phyloP scores from a whole-genome alignment of 1,140 invertebrate species.

The Sitobion miscanthi region DNA sequence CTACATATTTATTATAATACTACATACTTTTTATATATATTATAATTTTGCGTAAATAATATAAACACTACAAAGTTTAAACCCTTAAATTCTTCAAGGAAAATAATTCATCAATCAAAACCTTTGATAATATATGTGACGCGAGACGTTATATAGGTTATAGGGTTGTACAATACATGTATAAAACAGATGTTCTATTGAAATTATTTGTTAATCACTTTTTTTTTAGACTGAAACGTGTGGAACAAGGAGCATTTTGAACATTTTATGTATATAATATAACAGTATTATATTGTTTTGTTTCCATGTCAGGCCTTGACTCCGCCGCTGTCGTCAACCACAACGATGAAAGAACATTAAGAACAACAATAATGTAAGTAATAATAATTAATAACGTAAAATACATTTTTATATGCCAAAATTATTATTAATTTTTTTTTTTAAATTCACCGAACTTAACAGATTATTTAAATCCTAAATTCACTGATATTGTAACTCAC shows the following conservation, averaged over 20 bases:
- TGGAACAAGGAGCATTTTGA: background rate
- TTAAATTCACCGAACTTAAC: background rate
- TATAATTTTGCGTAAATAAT: background rate
- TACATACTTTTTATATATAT: background rate
- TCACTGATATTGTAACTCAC: background rate
- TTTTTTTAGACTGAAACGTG: background rate
- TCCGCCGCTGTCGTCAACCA: background rate
- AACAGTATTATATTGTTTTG: background rate
- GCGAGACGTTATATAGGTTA: background rate
- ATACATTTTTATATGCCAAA: background rate
- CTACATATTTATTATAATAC: background rate
- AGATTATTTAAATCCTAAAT: background rate
- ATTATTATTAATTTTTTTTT: background rate
- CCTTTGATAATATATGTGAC: slow-evolving; percentile 11
- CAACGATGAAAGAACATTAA: background rate
- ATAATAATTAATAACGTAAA: background rate
- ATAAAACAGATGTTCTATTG: background rate
- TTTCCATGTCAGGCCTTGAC: background rate
- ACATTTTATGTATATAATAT: background rate
- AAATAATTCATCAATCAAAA: slow-evolving; percentile 19
- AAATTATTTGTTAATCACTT: slow-evolving; percentile 6
- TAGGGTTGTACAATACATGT: background rate
- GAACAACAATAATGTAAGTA: background rate
- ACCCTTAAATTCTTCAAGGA: background rate
- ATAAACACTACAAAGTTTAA: background rate